phyloP scores from a whole-genome alignment of 2,888 invertebrate species.

The Synanthedon formicaeformis region DNA sequence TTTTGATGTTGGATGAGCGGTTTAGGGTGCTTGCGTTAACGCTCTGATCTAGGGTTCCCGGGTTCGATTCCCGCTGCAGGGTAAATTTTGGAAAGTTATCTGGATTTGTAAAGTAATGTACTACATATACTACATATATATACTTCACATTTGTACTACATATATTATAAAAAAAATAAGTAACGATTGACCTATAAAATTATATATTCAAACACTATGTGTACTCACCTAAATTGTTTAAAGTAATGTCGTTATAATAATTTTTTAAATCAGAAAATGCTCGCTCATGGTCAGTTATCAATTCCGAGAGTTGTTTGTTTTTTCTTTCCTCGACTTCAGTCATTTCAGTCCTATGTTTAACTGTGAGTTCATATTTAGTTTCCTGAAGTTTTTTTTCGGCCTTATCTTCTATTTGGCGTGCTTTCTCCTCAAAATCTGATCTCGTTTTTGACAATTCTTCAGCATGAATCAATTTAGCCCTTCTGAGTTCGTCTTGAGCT shows the following conservation, averaged over 20 bases:
- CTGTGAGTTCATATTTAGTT: conserved; percentile 77
- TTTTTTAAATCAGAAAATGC: conserved; percentile 91
- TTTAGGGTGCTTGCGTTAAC: too few relatives aligned
- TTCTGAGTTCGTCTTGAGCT: conserved; percentile 79
- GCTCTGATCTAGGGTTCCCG: too few relatives aligned
- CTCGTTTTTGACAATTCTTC: conserved; percentile 76
- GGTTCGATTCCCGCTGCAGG: too few relatives aligned
- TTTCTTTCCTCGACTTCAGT: conserved; percentile 92
- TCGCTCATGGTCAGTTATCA: conserved; percentile 85
- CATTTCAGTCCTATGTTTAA: conserved; percentile 84
- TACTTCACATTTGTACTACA: background rate
- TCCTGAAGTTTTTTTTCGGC: conserved; percentile 79
- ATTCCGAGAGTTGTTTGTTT: conserved; percentile 84
- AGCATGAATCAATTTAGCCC: conserved; percentile 80
- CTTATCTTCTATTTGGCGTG: conserved; percentile 68
- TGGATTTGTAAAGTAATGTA: too few relatives aligned
- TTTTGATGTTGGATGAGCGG: too few relatives aligned
- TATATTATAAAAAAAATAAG: background rate
- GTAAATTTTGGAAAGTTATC: too few relatives aligned
- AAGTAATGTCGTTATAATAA: conserved; percentile 94
- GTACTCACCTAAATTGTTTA: conserved; percentile 84
- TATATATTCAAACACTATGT: background rate
- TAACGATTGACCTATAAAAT: background rate
- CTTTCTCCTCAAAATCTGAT: conserved; percentile 57
- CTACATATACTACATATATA: too few relatives aligned